Evolutionary conservation across 2,113 vertebrate species (phyloP).

Genomic region (Macquaria australasica): DNA sequence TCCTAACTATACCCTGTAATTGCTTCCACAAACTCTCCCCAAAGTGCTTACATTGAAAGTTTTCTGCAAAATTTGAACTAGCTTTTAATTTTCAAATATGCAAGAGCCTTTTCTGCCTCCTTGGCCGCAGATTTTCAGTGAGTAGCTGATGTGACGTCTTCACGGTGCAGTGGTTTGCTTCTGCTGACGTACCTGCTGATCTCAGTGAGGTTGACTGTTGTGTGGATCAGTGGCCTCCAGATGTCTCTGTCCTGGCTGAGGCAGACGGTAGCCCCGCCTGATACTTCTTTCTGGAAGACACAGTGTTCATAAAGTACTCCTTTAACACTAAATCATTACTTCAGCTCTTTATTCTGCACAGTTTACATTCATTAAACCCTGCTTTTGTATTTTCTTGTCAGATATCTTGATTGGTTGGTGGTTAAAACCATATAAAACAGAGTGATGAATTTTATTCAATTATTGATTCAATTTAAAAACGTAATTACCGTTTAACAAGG

Average conservation of each 20-base stretch:
- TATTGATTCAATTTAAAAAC: constrained; percentile 18
- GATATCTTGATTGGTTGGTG: constrained; percentile 1
- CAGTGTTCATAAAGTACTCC: not conserved
- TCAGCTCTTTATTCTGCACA: not conserved
- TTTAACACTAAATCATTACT: not conserved
- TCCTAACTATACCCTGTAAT: not conserved
- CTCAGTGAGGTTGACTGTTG: constrained; percentile 74
- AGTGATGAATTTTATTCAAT: not conserved
- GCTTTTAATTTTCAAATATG: not conserved
- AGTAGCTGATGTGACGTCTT: not conserved
- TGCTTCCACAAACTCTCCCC: not conserved
- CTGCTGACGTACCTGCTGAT: constrained; percentile 67
- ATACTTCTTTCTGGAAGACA: constrained; percentile 64
- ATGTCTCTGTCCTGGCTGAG: constrained; percentile 78
- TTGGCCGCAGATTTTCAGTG: not conserved
- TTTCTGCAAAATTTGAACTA: not conserved
- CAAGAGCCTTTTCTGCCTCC: not conserved
- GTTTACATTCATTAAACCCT: constrained; percentile 4
- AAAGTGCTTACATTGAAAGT: not conserved
- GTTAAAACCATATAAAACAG: constrained; percentile 1
- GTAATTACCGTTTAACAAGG: not conserved
- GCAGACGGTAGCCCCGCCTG: constrained; percentile 67
- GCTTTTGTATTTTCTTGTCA: not conserved
- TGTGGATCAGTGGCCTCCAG: constrained; percentile 78
- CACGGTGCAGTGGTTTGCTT: not conserved